Conservation (phyloP, 2,888 invertebrate species). For the Bembecia ichneumoniformis region DNA sequence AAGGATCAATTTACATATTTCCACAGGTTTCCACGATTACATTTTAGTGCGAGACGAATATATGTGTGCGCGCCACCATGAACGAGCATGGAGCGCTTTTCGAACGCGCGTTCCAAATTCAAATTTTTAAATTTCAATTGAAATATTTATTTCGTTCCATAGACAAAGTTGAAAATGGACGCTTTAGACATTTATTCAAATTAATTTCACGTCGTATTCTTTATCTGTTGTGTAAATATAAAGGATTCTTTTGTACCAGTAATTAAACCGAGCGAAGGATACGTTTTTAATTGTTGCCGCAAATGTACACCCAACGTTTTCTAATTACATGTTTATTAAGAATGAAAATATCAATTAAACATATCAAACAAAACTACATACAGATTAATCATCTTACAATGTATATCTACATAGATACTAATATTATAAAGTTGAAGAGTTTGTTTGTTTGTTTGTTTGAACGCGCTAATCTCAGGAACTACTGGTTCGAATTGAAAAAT, state of each 20-base stretch:
- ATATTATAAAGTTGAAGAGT: no score
- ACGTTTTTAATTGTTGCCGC: constrained; percentile 19
- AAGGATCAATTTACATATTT: constrained; percentile 72
- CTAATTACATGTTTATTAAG: constrained; percentile 54
- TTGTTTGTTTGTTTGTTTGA: no score
- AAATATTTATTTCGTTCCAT: background rate
- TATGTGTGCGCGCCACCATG: constrained; percentile 5
- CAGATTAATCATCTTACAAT: no score
- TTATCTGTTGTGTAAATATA: background rate
- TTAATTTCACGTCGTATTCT: background rate
- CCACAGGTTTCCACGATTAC: constrained; percentile 65
- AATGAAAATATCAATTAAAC: constrained; percentile 62
- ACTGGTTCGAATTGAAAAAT: no score
- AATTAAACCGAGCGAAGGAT: constrained; percentile 15
- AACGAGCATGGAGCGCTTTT: constrained; percentile 1
- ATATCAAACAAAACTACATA: constrained; percentile 26
- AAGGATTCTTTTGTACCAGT: constrained; percentile 3
- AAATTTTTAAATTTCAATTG: background rate
- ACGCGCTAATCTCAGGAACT: no score
- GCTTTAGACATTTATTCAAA: background rate
- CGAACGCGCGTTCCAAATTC: background rate
- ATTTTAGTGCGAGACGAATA: constrained; percentile 45
- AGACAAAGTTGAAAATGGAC: background rate
- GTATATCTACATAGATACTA: no score
- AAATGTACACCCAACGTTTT: constrained; percentile 18